These are phyloP conservation scores for Carassius carassius DNA, from an alignment of 2,113 vertebrate genomes.

Conservation along the genomic window DNA sequence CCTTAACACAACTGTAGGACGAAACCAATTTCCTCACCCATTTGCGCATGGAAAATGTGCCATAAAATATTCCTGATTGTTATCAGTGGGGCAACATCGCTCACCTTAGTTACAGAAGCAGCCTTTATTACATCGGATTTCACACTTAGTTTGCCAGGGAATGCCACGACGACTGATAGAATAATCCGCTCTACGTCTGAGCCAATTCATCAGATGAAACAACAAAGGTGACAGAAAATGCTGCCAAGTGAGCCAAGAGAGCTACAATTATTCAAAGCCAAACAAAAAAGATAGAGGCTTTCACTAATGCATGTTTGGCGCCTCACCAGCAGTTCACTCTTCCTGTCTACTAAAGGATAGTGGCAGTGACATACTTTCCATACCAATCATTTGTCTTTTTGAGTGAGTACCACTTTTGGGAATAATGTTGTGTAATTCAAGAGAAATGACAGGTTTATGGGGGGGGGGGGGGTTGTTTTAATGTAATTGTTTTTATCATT, in stretches of 20 bases:
- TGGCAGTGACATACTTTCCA: conserved; percentile 54
- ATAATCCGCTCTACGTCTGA: conserved; percentile 50
- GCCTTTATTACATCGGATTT: conserved; percentile 65
- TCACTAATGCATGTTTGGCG: background rate
- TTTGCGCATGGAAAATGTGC: conserved; percentile 63
- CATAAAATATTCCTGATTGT: conserved; percentile 70
- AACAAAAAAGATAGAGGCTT: conserved; percentile 29
- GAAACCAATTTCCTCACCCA: conserved; percentile 62
- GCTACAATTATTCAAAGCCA: conserved; percentile 1
- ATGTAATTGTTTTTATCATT: no score
- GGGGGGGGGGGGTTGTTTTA: conserved; percentile 32
- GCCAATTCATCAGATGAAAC: conserved; percentile 62
- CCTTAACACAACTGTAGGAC: conserved; percentile 59
- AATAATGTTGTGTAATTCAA: conserved; percentile 40
- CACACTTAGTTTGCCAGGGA: conserved; percentile 54
- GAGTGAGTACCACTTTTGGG: conserved; percentile 26
- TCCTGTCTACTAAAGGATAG: conserved; percentile 51
- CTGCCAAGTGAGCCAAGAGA: conserved; percentile 47
- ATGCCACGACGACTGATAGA: conserved; percentile 52
- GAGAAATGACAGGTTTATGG: conserved; percentile 50
- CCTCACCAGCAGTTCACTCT: background rate
- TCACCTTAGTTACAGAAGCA: conserved; percentile 62
- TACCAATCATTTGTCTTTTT: conserved; percentile 31
- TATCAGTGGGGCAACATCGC: conserved; percentile 59
- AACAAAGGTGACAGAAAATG: conserved; percentile 42